Evolutionary conservation across 2,113 vertebrate genomes (phyloP), one percentile per base, ranked within the genome.

Genomic region (Zapus hudsonius): DNA sequence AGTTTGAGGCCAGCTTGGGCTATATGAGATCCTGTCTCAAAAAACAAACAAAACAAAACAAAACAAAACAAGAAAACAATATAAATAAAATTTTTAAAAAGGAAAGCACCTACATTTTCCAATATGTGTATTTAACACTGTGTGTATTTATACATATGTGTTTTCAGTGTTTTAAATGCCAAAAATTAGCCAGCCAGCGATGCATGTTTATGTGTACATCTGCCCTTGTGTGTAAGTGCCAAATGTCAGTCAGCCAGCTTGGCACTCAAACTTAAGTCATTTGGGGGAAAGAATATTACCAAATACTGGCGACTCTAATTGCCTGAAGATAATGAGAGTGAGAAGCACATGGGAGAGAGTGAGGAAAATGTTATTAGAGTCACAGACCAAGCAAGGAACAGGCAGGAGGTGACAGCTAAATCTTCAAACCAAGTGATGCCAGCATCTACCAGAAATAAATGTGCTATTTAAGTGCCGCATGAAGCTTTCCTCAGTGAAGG

Each of bases 391-490:
- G 74, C 31, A 33, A 69, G 75, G 44, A 91, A 2, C 31, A 73
- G 87, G 89, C 84, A 79, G 55, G 59, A 85, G 84, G 61, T 33
- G 81, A 82, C 87, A 63, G 78, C 40, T 33, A 94, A 84, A 89
- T 47, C 55, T 72, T 85, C 76, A 82, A 83, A 79, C 16, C 7
- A 17, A 93, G 66, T 64, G 81, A 64, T 2, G 57, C 73, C 5
- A 3, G 64, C 85, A 69, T n/a, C 63, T 59, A 25, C 69, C 84
- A 92, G 64, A 86, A 92, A 33, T 75, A 88, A 78, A 70, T 4
- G 57, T 63, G 67, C 27, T 40, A 16, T 6, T 69, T 81, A 83
- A 85, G 67, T 19, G 22, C 17, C 5, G 31, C 59, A 5, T 22
- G 59, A 44, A 36, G 47, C 57, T 85, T 52, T 84, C 74, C 81